phyloP scores from a whole-genome alignment of 2,797 vertebrate species.

The Hypotaenidia philippensis region DNA sequence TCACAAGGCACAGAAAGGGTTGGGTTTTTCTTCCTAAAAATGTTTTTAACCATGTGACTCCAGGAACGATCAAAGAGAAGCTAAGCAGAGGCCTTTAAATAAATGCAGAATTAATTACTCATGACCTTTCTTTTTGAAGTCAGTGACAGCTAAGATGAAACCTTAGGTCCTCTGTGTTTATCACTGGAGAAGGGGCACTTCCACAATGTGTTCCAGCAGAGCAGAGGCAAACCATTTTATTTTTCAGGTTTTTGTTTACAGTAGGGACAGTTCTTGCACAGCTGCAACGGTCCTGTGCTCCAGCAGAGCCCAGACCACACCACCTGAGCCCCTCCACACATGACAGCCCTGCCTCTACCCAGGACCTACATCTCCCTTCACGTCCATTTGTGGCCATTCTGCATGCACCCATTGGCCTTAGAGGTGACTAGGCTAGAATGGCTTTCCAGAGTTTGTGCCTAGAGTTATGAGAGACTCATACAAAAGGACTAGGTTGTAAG shows the following conservation, averaged over 20 bases:
- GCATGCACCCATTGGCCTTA: neutral
- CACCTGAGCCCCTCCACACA: fast-evolving
- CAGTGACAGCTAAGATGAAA: neutral
- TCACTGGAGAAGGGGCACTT: neutral
- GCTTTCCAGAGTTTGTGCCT: neutral
- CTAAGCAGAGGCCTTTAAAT: neutral
- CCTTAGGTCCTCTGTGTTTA: neutral
- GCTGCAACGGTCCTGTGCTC: neutral
- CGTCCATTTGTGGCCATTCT: fast-evolving
- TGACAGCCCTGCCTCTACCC: neutral
- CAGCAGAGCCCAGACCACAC: neutral
- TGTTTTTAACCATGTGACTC: neutral
- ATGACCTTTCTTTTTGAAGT: neutral
- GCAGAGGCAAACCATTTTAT: neutral
- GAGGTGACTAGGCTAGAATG: neutral
- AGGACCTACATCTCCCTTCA: neutral
- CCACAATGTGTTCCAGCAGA: neutral
- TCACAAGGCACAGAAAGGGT: fast-evolving
- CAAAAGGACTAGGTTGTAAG: neutral
- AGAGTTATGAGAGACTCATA: neutral
- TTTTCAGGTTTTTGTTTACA: neutral
- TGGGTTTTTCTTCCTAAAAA: neutral
- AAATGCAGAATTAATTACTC: neutral
- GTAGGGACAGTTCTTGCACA: neutral
- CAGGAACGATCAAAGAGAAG: neutral